Evolutionary conservation across 1,140 invertebrate species (phyloP), one percentile per base, ranked within the genome.

Genomic region (Cotesia chilonis): DNA sequence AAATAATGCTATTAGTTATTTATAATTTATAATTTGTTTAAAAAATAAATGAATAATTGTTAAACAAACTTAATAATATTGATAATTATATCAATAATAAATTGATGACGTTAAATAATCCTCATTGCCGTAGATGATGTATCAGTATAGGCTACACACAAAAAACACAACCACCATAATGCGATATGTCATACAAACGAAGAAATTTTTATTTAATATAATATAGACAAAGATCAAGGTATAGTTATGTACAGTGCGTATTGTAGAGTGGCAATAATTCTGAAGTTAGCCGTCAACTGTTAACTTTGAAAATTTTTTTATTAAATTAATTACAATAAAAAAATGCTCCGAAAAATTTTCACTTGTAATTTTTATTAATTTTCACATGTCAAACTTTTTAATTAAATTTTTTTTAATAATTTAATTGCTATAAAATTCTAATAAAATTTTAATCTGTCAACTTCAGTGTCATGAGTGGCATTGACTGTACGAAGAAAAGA

Each of bases 111-210:
- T 63, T 41, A 63, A 41, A 37, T 63, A n/a, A 36, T 63, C 35
- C 12, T 63, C 35, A 63, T 63, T 17, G 37, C 60, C 4, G 10
- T 7, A 37, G 37, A 1, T 36, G 6, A 65, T 47, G 51, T 12
- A 65, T 47, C 3, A 59, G 28, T 20, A 47, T 47, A 47, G 41
- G 41, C 41, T 47, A 47, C 17, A 9, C 14, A 59, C 57, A 59
- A 59, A 59, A 28, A 59, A 59, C 57, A 35, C 57, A 59, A 59
- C 57, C 57, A 59, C 57, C 57, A 59, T 59, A 59, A 59, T 20
- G 17, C 20, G 57, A 9, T 9, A 9, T 59, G 7, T 20, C 57
- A 59, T 20, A 59, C 57, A 59, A 59, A 28, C 20, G 57, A 20
- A 9, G 20, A 59, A 59, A 20, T 9, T 59, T 20, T 20, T 9